These are phyloP conservation scores for Periophthalmodon schlosseri DNA, from an alignment of 2,113 vertebrate genomes.

Conservation along the genomic window DNA sequence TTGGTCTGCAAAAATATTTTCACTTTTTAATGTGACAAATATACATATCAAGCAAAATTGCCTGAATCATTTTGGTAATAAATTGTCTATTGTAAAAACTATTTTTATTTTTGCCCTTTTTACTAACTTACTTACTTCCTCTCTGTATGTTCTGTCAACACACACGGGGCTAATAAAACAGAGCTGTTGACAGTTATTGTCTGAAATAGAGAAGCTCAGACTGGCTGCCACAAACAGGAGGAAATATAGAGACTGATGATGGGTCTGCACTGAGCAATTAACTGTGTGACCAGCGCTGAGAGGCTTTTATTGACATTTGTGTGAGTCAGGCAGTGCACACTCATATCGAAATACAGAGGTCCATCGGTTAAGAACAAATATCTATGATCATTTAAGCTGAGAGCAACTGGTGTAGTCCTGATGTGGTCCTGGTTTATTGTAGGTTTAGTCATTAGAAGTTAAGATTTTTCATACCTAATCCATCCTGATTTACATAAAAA, in stretches of 20 bases:
- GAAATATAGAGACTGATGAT: constrained; percentile 22
- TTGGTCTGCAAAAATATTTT: too few species aligned
- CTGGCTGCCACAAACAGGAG: constrained; percentile 25
- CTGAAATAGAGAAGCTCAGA: constrained; percentile 43
- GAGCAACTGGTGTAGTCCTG: not conserved
- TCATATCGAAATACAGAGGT: not conserved
- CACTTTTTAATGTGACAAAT: not conserved
- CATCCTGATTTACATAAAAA: not conserved
- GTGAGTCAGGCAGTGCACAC: not conserved
- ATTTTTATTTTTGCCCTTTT: not conserved
- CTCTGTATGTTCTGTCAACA: constrained; percentile 23
- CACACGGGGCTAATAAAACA: constrained; percentile 37
- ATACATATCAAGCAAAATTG: not conserved
- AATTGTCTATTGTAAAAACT: not conserved
- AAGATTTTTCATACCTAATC: not conserved
- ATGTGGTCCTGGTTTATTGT: not conserved
- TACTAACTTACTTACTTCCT: constrained; percentile 40
- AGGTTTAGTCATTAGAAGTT: not conserved
- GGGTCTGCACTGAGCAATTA: constrained; percentile 35
- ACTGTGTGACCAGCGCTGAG: constrained; percentile 34
- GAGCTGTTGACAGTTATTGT: constrained; percentile 41
- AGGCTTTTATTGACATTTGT: constrained; percentile 30
- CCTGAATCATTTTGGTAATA: not conserved
- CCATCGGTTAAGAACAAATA: not conserved
- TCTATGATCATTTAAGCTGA: not conserved